Conservation (phyloP, 2,888 invertebrate genomes). For the Orthosia cruda region DNA sequence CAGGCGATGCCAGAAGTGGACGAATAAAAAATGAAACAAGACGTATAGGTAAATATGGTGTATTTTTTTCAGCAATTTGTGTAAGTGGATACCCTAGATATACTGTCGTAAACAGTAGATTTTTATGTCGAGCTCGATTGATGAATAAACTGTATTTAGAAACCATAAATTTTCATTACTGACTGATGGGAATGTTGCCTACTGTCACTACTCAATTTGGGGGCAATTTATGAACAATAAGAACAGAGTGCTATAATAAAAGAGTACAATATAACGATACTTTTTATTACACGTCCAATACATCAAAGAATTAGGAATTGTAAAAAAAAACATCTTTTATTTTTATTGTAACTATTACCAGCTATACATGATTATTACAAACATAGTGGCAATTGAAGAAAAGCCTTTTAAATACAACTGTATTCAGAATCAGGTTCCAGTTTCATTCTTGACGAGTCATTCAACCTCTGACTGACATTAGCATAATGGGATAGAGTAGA, state of each 20-base stretch:
- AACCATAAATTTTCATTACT: slow-evolving; percentile 51
- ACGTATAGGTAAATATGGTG: slow-evolving; percentile 26
- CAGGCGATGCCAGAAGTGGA: slow-evolving; percentile 31
- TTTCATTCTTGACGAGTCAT: slow-evolving; percentile 75
- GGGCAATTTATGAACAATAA: slow-evolving; percentile 29
- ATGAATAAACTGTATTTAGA: slow-evolving; percentile 49
- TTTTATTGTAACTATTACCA: background rate
- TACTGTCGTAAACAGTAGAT: slow-evolving; percentile 34
- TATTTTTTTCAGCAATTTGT: slow-evolving; percentile 42
- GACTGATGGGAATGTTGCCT: slow-evolving; percentile 23
- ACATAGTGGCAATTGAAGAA: background rate
- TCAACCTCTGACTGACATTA: slow-evolving; percentile 76
- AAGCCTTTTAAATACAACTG: slow-evolving; percentile 20
- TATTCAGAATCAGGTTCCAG: slow-evolving; percentile 55
- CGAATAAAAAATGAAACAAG: slow-evolving; percentile 48
- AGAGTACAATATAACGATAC: background rate
- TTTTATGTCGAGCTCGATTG: slow-evolving; percentile 37
- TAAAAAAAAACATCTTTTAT: no score
- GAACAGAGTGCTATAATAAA: slow-evolving; percentile 19
- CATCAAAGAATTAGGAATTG: slow-evolving; percentile 26
- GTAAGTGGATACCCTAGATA: slow-evolving; percentile 51
- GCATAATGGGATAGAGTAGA: slow-evolving; percentile 77
- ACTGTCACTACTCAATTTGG: slow-evolving; percentile 36
- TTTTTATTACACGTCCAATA: slow-evolving; percentile 15
- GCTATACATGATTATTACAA: background rate